Evolutionary conservation across 2,113 vertebrate species (phyloP).

Genomic region (Ardeotis arabs): DNA sequence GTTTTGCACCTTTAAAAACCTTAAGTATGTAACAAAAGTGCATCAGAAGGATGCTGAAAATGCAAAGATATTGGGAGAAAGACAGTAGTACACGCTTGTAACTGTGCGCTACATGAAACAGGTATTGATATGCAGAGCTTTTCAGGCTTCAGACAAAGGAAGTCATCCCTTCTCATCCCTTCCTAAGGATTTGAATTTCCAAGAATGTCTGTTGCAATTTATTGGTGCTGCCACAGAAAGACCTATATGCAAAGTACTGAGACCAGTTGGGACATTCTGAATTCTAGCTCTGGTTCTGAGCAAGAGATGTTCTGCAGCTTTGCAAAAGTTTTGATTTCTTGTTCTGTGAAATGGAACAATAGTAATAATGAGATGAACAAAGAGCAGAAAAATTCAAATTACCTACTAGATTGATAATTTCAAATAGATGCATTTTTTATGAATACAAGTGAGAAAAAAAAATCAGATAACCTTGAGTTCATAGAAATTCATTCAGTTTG

Average conservation of each 20-base stretch:
- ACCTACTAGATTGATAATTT: neutral
- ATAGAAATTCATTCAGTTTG: neutral
- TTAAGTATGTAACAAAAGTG: conserved; percentile 66
- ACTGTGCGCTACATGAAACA: neutral
- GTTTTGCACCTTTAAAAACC: conserved; percentile 86
- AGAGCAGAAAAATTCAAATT: neutral
- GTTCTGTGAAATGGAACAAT: neutral
- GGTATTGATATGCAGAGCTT: neutral
- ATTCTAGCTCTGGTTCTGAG: neutral
- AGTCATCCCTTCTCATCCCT: neutral
- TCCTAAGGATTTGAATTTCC: neutral
- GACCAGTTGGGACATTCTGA: neutral
- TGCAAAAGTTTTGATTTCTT: neutral
- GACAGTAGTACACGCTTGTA: neutral
- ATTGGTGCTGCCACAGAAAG: neutral
- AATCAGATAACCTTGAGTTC: neutral
- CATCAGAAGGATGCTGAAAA: conserved; percentile 72
- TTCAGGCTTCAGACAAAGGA: neutral
- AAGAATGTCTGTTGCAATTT: neutral
- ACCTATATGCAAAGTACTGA: neutral
- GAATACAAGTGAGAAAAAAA: neutral
- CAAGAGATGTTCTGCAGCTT: neutral
- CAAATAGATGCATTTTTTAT: neutral
- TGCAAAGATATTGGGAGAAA: neutral
- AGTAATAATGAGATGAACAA: neutral